A percentile compares a stretch with the other conserved stretches of the same genome.
Evolutionary conservation across 2,888 invertebrate species (phyloP).

Genomic region (Drosophila hamatofila): DNA sequence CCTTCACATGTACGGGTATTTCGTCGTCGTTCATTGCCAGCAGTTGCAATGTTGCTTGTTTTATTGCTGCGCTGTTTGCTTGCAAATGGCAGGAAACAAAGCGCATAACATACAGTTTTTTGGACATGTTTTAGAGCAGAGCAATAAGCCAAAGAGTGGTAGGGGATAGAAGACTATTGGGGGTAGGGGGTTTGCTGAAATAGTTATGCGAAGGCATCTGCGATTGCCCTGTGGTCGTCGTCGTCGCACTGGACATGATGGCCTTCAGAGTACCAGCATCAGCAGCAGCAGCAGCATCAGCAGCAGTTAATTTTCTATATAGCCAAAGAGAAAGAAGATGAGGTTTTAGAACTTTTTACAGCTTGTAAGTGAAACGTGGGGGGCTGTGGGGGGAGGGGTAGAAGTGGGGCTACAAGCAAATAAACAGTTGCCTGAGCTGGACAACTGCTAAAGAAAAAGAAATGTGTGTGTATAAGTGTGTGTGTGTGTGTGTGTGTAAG

Average conservation of each 20-base stretch:
- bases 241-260: constrained; percentile 38
- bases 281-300: constrained; percentile 25
- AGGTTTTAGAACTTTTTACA: constrained; percentile 33
- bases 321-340: constrained; percentile 20
- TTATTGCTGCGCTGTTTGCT: constrained; percentile 24
- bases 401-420: constrained; percentile 44
- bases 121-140: constrained; percentile 35
- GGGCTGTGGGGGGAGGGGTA: not conserved
- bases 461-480: constrained; percentile 5
- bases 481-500: constrained; percentile 10
- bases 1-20: constrained; percentile 8
- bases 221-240: constrained; percentile 40
- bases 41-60: constrained; percentile 20
- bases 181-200: constrained; percentile 29
- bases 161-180: not conserved
- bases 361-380: constrained; percentile 9
- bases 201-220: constrained; percentile 44
- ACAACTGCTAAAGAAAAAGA: constrained; percentile 35
- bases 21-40: not conserved
- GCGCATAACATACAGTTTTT: constrained; percentile 40
- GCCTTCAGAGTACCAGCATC: constrained; percentile 33
- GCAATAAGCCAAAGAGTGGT: not conserved
- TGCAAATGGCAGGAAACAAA: constrained; percentile 64
- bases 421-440: constrained; percentile 58
- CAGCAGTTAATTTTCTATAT: constrained; percentile 45